Base-by-base conservation (phyloP, 2,888 invertebrate genomes). In the Mimachlamys varia region DNA sequence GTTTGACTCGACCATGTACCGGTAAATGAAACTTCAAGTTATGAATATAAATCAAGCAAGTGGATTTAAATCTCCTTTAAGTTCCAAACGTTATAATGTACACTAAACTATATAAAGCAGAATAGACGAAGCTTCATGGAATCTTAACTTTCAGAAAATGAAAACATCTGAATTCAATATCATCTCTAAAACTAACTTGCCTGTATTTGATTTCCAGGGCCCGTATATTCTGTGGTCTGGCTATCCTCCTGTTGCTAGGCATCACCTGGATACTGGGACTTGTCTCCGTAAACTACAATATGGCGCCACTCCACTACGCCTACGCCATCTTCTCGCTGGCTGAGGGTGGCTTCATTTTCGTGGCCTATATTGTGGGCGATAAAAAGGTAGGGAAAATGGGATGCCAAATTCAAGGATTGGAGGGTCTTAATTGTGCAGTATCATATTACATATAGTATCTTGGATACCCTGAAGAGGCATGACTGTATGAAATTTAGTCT, bases 291-390 rank as follows among this genome's bases (percentile, higher is more conserved):
- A 98, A 98, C 50, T 98, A 98, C 96, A 93, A 97, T 94, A 97
- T 98, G 94, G 97, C 98, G 94, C 97, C 97, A 88, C 97, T 99
- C 12, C 98, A 98, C 92, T 98, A 98, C 58, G 97, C 98, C 92
- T 98, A 99, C 90, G 98, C 98, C 0, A 97, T 98, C 0, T 98
- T 98, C 15, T 98, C 98, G 0, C 97, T 98, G 0, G 95, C 98
- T 33, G 98, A 99, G 96, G 98, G 99, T 0, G 97, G 98, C 50
- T 98, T 98, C 95, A 98, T 98, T 89, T 97, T 98, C 87, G 97
- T 98, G 33, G 98, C 99, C 0, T 98, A 99, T 96, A 98, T 99
- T 96, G 98, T 99, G 92, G 98, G 98, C 93, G 99, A 99, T 95
- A 98, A 98, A 91, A 97, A 98, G 91, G 99, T 99, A 92, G 89